Base-by-base conservation (phyloP, 2,888 invertebrate genomes). In the Pyrgus malvae region DNA sequence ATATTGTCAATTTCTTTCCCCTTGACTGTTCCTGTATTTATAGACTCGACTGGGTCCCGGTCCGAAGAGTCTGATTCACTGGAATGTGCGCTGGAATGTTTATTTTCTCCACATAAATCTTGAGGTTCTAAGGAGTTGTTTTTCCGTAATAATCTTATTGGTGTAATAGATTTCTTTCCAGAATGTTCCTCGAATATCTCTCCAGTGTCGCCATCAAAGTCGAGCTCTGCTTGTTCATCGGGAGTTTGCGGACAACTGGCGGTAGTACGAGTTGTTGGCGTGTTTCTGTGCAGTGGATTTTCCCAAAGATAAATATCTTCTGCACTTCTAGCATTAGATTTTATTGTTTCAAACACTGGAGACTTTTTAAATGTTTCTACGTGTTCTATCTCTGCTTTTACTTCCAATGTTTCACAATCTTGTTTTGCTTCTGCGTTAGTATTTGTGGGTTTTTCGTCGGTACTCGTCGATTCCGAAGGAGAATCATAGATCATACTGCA, bases 271-370 rank as follows among this genome's bases (percentile, higher is more conserved):
- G 92, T 73, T 66, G 80, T 79, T 23, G 83, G 78, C 1, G 84
- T 91, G 57, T 90, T 91, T 64, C 91, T 86, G 67, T 94, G 94
- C 29, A 95, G 76, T 0, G 95, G 95, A 84, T 95, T 95, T 74
- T 95, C 95, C 95, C 95, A 95, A 17, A 95, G 77, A 70, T 94
- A 95, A 44, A 95, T 93, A 65, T 95, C 94, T 58, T 93, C 93
- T 7, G 91, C 92, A 60, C 92, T 92, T 63, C 91, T 79, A 0
- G 88, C 89, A 60, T 79, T 86, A 2, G 76, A 79, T 61, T 80
- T 83, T 5, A 78, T 67, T n/a, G 80, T 78, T 56, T 91, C 88
- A 21, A 80, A 69, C 38, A 83, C 51, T 3, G 84, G 84, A 0
- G 85, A 82, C 56, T 77, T 81, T 67, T 85, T 87, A 9, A 77